These are phyloP conservation scores for Drosophila putrida DNA, from an alignment of 2,888 invertebrate species.

Conservation along the genomic window DNA sequence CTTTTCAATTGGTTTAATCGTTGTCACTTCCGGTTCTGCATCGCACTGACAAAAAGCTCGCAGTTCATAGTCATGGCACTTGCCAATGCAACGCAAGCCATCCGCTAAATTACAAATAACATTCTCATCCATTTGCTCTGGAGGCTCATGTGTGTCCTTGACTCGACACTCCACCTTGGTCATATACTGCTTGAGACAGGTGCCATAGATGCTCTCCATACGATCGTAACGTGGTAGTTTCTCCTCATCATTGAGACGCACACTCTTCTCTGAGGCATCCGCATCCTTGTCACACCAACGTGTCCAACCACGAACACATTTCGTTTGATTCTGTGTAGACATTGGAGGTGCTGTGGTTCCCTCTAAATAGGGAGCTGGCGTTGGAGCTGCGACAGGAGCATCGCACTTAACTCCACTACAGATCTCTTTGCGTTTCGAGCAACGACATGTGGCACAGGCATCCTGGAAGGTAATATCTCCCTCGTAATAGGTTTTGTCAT, in stretches of 20 bases:
- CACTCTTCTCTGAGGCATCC: constrained; percentile 65
- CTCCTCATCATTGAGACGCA: constrained; percentile 82
- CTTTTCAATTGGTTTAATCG: constrained; percentile 67
- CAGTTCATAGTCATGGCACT: constrained; percentile 94
- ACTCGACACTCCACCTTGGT: constrained; percentile 92
- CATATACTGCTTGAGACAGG: constrained; percentile 89
- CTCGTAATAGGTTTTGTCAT: constrained; percentile 90
- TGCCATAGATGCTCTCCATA: constrained; percentile 85
- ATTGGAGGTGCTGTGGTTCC: constrained; percentile 68
- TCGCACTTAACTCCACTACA: constrained; percentile 91
- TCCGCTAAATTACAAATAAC: constrained; percentile 91
- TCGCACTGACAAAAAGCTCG: constrained; percentile 90
- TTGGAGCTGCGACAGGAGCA: constrained; percentile 20
- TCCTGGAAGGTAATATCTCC: constrained; percentile 92
- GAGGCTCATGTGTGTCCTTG: constrained; percentile 87
- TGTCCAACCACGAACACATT: constrained; percentile 91
- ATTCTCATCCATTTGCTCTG: constrained; percentile 90
- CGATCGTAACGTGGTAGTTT: constrained; percentile 83
- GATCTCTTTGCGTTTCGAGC: constrained; percentile 89
- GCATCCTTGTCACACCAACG: constrained; percentile 89
- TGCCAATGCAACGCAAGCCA: constrained; percentile 89
- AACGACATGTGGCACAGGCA: constrained; percentile 92
- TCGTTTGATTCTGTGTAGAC: constrained; percentile 76
- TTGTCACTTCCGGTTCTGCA: constrained; percentile 40
- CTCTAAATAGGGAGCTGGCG: constrained; percentile 31